A percentile compares a stretch with the other conserved stretches of the same genome.
These are phyloP conservation scores for Tenthredo amoena DNA, from an alignment of 2,888 invertebrate genomes.

Conservation along the genomic window DNA sequence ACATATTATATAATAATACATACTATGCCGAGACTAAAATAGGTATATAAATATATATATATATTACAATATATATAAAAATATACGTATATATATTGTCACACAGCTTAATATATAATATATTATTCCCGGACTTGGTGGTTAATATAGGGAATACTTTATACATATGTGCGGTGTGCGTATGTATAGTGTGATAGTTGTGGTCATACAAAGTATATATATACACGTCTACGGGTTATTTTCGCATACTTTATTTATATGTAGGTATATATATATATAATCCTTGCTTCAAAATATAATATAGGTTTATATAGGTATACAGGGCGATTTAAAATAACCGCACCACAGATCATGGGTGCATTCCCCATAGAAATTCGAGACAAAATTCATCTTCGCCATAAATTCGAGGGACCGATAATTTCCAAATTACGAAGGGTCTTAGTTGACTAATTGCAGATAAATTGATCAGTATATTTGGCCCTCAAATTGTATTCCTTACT, in stretches of 20 bases:
- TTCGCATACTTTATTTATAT: slow-evolving; percentile 5
- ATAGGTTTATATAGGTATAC: background rate
- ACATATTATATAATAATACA: slow-evolving; percentile 1
- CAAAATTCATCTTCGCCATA: no score
- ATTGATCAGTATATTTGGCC: no score
- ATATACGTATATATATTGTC: background rate
- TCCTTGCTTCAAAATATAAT: background rate
- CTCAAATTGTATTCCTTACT: no score
- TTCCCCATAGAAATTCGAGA: no score
- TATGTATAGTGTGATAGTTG: slow-evolving; percentile 8
- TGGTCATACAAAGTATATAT: background rate
- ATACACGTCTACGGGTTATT: slow-evolving; percentile 19
- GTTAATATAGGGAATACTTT: background rate
- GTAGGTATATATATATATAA: background rate
- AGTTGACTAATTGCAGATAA: no score
- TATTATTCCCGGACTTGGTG: background rate
- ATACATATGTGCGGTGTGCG: slow-evolving; percentile 8
- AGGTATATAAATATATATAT: background rate
- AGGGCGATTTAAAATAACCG: no score
- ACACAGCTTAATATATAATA: background rate
- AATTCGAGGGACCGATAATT: no score
- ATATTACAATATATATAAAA: background rate
- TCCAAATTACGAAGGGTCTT: no score
- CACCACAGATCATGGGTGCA: no score
- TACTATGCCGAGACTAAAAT: background rate